phyloP scores from a whole-genome alignment of 1,140 invertebrate genomes.

The Parasteatoda tepidariorum region DNA sequence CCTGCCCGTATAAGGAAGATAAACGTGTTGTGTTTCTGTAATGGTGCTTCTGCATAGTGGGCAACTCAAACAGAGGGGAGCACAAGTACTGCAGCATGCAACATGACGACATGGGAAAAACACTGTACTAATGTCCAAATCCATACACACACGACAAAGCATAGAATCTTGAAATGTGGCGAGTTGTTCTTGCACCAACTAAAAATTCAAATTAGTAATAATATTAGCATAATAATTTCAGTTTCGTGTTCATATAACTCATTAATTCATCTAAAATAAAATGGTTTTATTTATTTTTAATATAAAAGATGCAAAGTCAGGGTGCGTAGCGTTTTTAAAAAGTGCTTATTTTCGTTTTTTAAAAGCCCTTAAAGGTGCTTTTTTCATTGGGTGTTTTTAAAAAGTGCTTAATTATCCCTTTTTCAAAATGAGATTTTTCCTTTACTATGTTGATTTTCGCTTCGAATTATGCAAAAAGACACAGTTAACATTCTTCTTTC shows the following conservation, averaged over 20 bases:
- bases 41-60: constrained; percentile 82
- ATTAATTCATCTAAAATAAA: neutral
- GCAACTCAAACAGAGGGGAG: constrained; percentile 78
- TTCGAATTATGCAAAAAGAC: too few relatives aligned
- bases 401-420: too few relatives aligned
- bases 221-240: too few relatives aligned
- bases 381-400: too few relatives aligned
- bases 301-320: neutral
- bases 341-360: too few relatives aligned
- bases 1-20: constrained; percentile 70
- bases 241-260: too few relatives aligned
- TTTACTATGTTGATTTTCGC: too few relatives aligned
- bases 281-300: neutral
- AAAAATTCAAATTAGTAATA: too few relatives aligned
- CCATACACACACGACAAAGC: constrained; percentile 86
- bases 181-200: constrained; percentile 69
- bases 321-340: too few relatives aligned
- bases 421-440: too few relatives aligned
- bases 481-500: too few relatives aligned
- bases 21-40: constrained; percentile 79
- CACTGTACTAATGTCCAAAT: constrained; percentile 80
- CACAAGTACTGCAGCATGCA: constrained; percentile 80
- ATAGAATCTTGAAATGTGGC: constrained; percentile 77
- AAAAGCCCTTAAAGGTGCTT: neutral
- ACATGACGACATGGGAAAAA: constrained; percentile 86